Base-by-base conservation (phyloP, 2,113 vertebrate genomes). In the Nerophis ophidion region DNA sequence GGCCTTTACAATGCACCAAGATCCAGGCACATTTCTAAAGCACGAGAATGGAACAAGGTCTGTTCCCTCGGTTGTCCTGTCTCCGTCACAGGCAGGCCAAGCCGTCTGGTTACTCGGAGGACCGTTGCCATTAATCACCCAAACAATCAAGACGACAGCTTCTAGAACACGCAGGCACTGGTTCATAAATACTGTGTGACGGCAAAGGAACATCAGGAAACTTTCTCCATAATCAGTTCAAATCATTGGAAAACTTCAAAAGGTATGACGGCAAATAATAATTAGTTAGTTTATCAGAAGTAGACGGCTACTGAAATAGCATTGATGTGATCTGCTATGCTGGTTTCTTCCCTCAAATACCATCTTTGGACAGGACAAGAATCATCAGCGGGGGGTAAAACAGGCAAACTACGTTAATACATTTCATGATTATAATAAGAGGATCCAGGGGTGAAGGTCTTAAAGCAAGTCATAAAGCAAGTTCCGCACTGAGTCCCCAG, bases 1-100 rank as follows among this genome's bases (percentile, higher is more conserved):
- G 5, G 42, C 57, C 68, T 83, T 86, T 83, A 81, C 87, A 88
- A 87, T 82, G 77, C 63, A 81, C 10, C 71, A 82, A 50, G 72
- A 84, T 84, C 83, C 71, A 65, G 76, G 63, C 65, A 64, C 57
- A 76, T 71, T 79, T 80, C 65, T 64, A 68, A 44, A 63, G 73
- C 84, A 83, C 70, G 76, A 66, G 82, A 84, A 82, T 74, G 81
- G 63, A 83, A 79, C 76, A 75, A 74, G 70, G 65, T 67, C 60
- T 70, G 70, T 65, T 80, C 58, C 73, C 51, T 77, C 35, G 61
- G 63, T 61, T 71, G 61, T 66, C 74, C 48, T 57, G 60, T 71
- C 66, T 70, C 46, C n/a, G 61, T 71, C 56, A 71, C 60, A 67
- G 67, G 69, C 61, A 51, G 72, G 55, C 67, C 57, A 58, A 70